Conservation (phyloP, 2,797 vertebrate genomes). For the Phrynocephalus vlangalii region DNA sequence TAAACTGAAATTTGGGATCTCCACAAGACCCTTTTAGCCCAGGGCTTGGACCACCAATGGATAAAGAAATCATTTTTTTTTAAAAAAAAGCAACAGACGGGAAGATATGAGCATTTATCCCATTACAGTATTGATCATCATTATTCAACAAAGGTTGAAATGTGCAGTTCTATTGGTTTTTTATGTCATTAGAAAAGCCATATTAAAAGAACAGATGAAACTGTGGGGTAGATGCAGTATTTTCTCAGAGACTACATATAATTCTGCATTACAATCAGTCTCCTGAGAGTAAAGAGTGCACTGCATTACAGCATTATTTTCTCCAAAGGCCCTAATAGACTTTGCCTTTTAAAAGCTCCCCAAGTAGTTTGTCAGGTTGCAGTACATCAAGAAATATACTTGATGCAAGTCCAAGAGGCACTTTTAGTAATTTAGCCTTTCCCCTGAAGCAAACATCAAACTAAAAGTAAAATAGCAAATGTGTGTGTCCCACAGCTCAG, state of each 20-base stretch:
- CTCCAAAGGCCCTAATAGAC: constrained; percentile 27
- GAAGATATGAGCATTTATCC: neutral
- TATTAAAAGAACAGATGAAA: constrained; percentile 10
- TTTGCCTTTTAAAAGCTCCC: constrained; percentile 44
- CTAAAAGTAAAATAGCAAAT: constrained; percentile 8
- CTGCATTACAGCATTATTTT: neutral
- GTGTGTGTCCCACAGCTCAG: constrained; percentile 11
- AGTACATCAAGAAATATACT: constrained; percentile 58
- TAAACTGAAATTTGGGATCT: neutral
- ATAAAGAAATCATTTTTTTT: neutral
- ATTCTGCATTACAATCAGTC: constrained; percentile 20
- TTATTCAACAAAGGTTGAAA: neutral
- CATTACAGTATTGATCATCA: neutral
- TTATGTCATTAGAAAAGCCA: neutral
- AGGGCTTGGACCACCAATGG: neutral
- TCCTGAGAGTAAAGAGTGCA: constrained; percentile 20
- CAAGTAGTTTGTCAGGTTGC: constrained; percentile 47
- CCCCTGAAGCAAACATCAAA: constrained; percentile 39
- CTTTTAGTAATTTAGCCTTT: constrained; percentile 43
- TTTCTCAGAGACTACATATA: neutral
- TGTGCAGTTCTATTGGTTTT: neutral
- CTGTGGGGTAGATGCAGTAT: neutral
- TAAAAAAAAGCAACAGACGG: neutral
- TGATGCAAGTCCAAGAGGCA: constrained; percentile 54
- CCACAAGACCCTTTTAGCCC: neutral